Conservation (phyloP, 1,140 invertebrate species). For the Brachionus manjavacas region DNA sequence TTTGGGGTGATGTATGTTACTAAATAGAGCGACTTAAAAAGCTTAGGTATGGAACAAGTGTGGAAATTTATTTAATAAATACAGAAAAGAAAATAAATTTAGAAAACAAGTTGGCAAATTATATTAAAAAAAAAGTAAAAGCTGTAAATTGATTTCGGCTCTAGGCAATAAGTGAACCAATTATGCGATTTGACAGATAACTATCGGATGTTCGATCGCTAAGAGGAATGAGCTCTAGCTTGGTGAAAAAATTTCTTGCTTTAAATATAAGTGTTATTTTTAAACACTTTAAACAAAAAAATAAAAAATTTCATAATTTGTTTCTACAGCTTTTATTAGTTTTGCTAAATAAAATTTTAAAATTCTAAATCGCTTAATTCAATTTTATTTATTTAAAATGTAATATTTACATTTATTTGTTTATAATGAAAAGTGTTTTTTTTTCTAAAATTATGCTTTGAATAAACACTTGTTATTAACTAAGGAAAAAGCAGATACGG, state of each 20-base stretch:
- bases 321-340: neutral
- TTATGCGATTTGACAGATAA: neutral
- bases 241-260: neutral
- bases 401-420: neutral
- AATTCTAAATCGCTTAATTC: conserved; percentile 10
- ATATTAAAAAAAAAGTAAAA: neutral
- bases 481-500: too few relatives aligned
- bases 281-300: neutral
- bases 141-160: neutral
- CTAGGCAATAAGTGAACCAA: neutral
- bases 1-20: neutral
- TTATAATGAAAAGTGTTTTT: neutral
- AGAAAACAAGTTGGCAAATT: neutral
- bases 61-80: neutral
- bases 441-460: neutral
- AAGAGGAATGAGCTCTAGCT: neutral
- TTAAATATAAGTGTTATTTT: neutral
- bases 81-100: neutral
- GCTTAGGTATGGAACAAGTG: neutral
- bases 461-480: too few relatives aligned
- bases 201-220: neutral
- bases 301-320: conserved; percentile 18
- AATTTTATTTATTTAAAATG: neutral
- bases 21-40: neutral
- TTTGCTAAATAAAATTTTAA: neutral